Percentiles rank a stretch among this genome's conserved stretches.
Conservation (phyloP, 2,888 invertebrate species). For the Hemithea aestivaria region DNA sequence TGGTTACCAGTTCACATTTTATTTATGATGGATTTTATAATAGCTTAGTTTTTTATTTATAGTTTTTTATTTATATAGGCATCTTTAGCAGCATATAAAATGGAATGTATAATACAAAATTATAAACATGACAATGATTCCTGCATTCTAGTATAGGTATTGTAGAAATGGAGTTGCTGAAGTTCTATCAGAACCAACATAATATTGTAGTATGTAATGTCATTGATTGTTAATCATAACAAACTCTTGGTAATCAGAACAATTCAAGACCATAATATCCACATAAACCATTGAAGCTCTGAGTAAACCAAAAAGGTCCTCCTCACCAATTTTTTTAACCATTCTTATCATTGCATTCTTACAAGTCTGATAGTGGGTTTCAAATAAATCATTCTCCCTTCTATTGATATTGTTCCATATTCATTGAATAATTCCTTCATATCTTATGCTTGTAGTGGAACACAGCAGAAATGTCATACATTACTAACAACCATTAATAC, state of each 20-base stretch:
- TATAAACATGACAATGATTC: slow-evolving; percentile 5
- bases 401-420: too few species aligned
- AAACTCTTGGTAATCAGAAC: slow-evolving; percentile 4
- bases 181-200: slow-evolving; percentile 4
- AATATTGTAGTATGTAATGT: slow-evolving; percentile 3
- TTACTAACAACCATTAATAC: slow-evolving; percentile 30
- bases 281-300: slow-evolving; percentile 2
- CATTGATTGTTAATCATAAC: slow-evolving; percentile 5
- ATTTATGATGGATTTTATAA: slow-evolving; percentile 5
- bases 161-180: slow-evolving; percentile 1
- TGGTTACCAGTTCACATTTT: slow-evolving; percentile 6
- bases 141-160: slow-evolving; percentile 6
- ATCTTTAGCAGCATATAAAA: slow-evolving; percentile 3
- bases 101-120: slow-evolving; percentile 4
- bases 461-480: slow-evolving; percentile 4
- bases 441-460: neutral
- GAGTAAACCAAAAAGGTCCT: slow-evolving; percentile 5
- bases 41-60: slow-evolving; percentile 3
- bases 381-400: too few species aligned
- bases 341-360: too few species aligned
- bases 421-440: neutral
- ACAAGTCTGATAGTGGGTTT: too few species aligned
- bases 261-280: slow-evolving; percentile 1
- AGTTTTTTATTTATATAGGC: neutral
- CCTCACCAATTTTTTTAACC: neutral